These are phyloP conservation scores for Chloropsis cyanopogon DNA, from an alignment of 2,113 vertebrate genomes.

Conservation along the genomic window DNA sequence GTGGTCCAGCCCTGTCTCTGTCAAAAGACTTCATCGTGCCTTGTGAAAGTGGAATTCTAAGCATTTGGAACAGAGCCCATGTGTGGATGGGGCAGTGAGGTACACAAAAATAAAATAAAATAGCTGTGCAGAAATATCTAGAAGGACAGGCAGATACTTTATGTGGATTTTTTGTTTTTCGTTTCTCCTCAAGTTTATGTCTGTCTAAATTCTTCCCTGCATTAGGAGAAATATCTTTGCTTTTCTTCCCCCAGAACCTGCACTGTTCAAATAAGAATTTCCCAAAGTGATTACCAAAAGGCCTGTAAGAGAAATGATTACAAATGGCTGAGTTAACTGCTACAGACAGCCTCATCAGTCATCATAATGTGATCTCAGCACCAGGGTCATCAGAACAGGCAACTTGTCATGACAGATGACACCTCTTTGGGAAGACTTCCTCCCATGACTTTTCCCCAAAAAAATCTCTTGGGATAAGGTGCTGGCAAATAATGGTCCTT, in stretches of 20 bases:
- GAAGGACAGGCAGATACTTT: background rate
- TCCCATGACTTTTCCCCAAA: background rate
- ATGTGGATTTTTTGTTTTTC: background rate
- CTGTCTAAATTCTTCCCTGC: constrained; percentile 2
- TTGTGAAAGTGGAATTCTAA: background rate
- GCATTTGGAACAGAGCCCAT: background rate
- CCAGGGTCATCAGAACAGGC: constrained; percentile 49
- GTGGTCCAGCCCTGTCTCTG: background rate
- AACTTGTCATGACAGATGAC: constrained; percentile 62
- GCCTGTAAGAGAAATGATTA: constrained; percentile 66
- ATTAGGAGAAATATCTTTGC: background rate
- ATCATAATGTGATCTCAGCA: constrained; percentile 50
- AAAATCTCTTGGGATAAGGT: constrained; percentile 12
- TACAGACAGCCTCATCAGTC: constrained; percentile 59
- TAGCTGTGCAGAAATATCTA: background rate
- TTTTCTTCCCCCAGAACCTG: background rate
- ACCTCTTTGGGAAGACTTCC: constrained; percentile 26
- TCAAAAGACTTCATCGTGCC: background rate
- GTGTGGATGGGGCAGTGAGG: background rate
- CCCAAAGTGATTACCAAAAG: constrained; percentile 50
- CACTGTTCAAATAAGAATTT: constrained; percentile 48
- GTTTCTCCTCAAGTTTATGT: background rate
- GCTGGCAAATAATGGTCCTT: background rate
- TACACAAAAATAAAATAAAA: background rate
- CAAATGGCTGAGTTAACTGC: constrained; percentile 67